Base-by-base conservation (phyloP, 2,113 vertebrate species). In the Thunnus maccoyii region DNA sequence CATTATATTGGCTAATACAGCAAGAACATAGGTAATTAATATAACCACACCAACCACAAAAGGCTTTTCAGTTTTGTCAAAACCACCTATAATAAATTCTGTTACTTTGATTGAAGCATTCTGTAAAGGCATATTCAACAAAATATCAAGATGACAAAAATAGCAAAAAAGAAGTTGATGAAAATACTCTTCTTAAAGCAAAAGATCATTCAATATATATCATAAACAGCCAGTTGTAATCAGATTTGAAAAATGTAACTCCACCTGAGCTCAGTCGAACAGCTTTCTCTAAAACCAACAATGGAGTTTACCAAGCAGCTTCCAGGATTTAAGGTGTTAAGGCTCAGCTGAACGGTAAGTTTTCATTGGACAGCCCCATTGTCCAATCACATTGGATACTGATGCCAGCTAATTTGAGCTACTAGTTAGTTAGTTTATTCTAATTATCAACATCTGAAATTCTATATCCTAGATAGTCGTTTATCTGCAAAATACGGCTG, bases 81-180 rank as follows among this genome's bases (percentile, higher is more conserved):
- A 86, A 72, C 86, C 83, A 51, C 56, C 56, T 7, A 89, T 78
- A 13, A 76, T 14, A 73, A 91, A 91, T 76, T 78, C 81, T 46
- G 75, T 78, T 4, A 30, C 75, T 50, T 48, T 66, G 55, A 47
- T 32, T 30, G 84, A 86, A 71, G 36, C 20, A 63, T 88, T 88
- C 3, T 54, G 6, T 63, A 44, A 60, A 50, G 56, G 1, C 87
- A 91, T 91, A 20, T 73, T 79, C 3, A 22, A n/a, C 41, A 32
- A 13, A 65, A 46, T 18, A 18, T 36, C 27, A 82, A 41, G 14
- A 17, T 25, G 7, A 12, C 3, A 62, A n/a, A 30, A 30, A 30
- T 30, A 30, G 2, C 7, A 44, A 44, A 30, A 62, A 20, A 25
- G 3, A 11, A 41, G 0, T 17, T 13, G 7, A 11, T 3, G 1